Evolutionary conservation across 92 coral and sea anemone species (phyloP).

Genomic region (Palythoa heliodiscus): DNA sequence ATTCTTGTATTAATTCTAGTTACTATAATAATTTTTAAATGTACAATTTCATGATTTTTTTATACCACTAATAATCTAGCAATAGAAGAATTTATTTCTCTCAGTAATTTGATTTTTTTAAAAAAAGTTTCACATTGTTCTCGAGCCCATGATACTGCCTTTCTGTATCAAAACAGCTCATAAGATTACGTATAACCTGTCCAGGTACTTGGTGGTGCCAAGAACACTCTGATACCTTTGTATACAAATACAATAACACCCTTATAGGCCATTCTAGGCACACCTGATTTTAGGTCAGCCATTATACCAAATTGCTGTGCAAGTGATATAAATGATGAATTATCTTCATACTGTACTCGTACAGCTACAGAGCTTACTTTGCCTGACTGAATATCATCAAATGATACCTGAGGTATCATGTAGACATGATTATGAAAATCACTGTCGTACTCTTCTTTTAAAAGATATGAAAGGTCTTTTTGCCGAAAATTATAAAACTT

Average conservation of each 20-base stretch:
- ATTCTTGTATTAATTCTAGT: too few species aligned
- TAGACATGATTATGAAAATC: conserved; percentile 62
- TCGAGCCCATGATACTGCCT: not conserved
- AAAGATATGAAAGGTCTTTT: conserved; percentile 75
- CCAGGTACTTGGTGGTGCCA: conserved; percentile 79
- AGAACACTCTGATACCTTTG: conserved; percentile 68
- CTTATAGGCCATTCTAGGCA: conserved; percentile 89
- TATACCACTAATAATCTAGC: too few species aligned
- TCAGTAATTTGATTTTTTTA: not conserved
- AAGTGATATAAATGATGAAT: conserved; percentile 56
- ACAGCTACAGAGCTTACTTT: conserved; percentile 54
- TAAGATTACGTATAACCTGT: conserved; percentile 44
- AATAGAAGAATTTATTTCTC: not conserved
- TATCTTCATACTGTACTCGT: conserved; percentile 72
- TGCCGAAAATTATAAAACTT: conserved; percentile 73
- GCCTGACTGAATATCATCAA: conserved; percentile 58
- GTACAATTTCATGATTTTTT: too few species aligned
- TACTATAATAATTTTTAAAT: too few species aligned
- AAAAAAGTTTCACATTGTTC: not conserved
- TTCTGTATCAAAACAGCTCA: not conserved
- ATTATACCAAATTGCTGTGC: conserved; percentile 77
- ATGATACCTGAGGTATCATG: conserved; percentile 67
- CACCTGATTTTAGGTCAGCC: conserved; percentile 86
- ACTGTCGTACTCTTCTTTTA: conserved; percentile 73
- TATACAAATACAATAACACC: conserved; percentile 81